phyloP scores from a whole-genome alignment of 1,140 invertebrate genomes.

The Daktulosphaira vitifoliae region DNA sequence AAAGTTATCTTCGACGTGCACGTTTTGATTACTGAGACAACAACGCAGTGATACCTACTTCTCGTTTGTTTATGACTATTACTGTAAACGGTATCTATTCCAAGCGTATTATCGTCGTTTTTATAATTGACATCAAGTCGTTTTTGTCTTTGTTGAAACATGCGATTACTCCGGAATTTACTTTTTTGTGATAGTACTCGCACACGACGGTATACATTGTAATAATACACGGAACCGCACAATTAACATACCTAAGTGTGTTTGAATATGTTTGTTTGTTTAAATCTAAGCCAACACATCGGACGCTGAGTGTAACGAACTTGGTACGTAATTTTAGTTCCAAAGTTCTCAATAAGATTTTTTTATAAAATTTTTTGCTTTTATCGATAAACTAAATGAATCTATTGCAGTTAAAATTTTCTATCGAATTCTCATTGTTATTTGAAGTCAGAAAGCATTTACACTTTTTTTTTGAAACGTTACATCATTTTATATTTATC shows the following conservation, averaged over 20 bases:
- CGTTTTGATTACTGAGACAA: background rate
- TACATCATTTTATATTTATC: background rate
- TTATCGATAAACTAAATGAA: no score
- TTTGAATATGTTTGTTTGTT: background rate
- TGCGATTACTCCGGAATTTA: no score
- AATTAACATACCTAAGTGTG: background rate
- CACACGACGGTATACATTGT: no score
- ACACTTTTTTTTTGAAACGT: constrained; percentile 12
- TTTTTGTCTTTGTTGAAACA: no score
- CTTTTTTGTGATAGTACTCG: no score
- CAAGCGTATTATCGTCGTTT: background rate
- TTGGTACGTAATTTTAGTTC: background rate
- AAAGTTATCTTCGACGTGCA: background rate
- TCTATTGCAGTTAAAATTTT: no score
- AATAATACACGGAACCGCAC: background rate
- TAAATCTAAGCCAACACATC: background rate
- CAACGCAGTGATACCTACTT: background rate
- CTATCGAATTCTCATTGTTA: no score
- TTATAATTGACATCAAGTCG: no score
- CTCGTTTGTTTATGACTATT: background rate
- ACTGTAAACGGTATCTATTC: background rate
- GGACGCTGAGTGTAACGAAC: constrained; percentile 14
- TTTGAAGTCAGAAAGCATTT: no score
- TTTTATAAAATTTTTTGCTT: no score
- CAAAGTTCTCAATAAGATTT: no score